Conservation (phyloP, 2,797 vertebrate species). For the Oreochromis grahami region DNA sequence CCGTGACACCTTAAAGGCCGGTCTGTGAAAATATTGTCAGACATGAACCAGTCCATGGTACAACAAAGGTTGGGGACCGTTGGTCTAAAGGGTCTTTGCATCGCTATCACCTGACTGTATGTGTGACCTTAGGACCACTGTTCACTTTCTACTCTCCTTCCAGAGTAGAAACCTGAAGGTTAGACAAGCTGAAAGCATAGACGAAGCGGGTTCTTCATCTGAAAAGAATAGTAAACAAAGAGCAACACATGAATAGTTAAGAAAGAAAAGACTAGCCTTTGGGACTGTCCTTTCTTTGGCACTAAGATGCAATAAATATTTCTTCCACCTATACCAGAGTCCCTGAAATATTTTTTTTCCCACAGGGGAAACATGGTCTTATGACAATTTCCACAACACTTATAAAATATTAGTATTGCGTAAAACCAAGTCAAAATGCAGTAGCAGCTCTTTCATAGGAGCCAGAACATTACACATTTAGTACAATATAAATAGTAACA, state of each 20-base stretch:
- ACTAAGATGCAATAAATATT: neutral
- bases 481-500: neutral
- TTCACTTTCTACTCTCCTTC: neutral
- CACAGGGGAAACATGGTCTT: neutral
- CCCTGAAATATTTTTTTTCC: neutral
- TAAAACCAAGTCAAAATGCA: neutral
- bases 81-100: neutral
- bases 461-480: neutral
- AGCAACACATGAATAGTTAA: neutral
- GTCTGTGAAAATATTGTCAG: neutral
- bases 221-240: neutral
- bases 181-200: neutral
- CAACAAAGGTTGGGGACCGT: neutral
- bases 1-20: neutral
- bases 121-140: neutral
- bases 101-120: neutral
- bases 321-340: neutral
- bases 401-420: neutral
- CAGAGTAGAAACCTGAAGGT: neutral
- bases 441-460: neutral
- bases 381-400: neutral
- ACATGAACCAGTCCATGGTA: neutral
- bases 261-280: neutral
- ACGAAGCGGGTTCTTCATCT: neutral
- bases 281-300: neutral